These are phyloP conservation scores for Melanitta fusca DNA, from an alignment of 2,797 vertebrate species.

Conservation along the genomic window DNA sequence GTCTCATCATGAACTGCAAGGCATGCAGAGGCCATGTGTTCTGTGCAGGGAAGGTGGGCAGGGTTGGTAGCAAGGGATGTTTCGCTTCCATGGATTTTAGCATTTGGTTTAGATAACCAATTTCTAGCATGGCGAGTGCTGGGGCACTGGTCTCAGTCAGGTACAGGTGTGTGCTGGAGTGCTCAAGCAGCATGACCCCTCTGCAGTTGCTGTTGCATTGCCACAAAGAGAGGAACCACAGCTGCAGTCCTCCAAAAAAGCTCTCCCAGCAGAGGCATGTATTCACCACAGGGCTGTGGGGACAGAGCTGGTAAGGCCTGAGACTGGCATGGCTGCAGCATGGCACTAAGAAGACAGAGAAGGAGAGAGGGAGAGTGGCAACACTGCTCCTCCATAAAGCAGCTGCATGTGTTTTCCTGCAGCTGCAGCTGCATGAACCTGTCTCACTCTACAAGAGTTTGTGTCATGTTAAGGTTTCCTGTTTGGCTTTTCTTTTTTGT, in stretches of 20 bases:
- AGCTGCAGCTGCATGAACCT: neutral
- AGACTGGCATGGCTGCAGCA: accelerated
- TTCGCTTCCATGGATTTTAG: neutral
- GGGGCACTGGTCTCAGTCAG: neutral
- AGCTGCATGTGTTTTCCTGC: neutral
- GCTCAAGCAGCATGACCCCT: neutral
- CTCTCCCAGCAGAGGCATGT: neutral
- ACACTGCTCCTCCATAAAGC: accelerated
- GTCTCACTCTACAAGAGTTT: neutral
- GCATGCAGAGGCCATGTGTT: accelerated
- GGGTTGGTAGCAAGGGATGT: neutral
- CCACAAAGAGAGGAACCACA: neutral
- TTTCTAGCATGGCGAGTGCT: neutral
- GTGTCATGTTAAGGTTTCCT: neutral
- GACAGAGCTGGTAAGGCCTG: accelerated
- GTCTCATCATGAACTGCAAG: neutral
- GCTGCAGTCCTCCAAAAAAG: neutral
- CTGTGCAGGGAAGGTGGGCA: neutral
- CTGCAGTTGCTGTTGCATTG: neutral
- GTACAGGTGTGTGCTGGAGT: neutral
- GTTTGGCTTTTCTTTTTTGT: neutral
- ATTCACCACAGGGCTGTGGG: neutral
- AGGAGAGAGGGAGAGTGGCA: neutral
- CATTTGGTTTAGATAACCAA: neutral
- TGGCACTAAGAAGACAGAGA: too few species aligned